These are phyloP conservation scores for Cataglyphis albicans DNA, from an alignment of 2,888 invertebrate genomes.

Conservation along the genomic window DNA sequence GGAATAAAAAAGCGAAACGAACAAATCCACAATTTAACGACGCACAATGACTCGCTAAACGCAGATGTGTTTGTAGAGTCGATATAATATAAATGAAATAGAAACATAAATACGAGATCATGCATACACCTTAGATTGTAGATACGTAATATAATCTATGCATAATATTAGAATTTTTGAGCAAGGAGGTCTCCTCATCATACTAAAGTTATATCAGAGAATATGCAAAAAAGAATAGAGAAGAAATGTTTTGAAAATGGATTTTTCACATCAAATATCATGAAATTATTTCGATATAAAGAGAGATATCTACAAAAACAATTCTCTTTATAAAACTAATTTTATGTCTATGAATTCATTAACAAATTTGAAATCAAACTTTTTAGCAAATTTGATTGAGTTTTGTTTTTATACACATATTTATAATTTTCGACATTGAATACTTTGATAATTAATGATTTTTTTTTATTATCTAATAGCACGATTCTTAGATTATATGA, in stretches of 20 bases:
- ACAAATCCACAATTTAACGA: constrained; percentile 80
- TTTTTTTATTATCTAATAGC: background rate
- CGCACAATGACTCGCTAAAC: constrained; percentile 85
- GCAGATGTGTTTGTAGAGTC: constrained; percentile 83
- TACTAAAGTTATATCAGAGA: constrained; percentile 6
- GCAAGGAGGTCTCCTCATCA: constrained; percentile 13
- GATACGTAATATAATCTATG: constrained; percentile 55
- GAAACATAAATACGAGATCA: constrained; percentile 64
- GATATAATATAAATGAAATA: constrained; percentile 74
- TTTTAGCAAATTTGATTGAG: background rate
- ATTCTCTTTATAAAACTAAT: background rate
- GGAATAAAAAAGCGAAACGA: constrained; percentile 49
- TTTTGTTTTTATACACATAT: constrained; percentile 3
- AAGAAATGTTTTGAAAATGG: background rate
- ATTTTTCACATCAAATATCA: constrained; percentile 25
- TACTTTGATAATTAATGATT: background rate
- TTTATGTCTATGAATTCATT: background rate
- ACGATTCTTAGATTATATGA: background rate
- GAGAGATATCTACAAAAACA: constrained; percentile 2
- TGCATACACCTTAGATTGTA: constrained; percentile 57
- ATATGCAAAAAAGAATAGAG: constrained; percentile 29
- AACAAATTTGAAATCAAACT: background rate
- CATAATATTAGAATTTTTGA: constrained; percentile 68
- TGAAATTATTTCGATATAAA: background rate
- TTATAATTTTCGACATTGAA: background rate